Percentiles rank a stretch among this genome's conserved stretches.
phyloP scores from a whole-genome alignment of 2,113 vertebrate species.

The Phyllopteryx taeniolatus region DNA sequence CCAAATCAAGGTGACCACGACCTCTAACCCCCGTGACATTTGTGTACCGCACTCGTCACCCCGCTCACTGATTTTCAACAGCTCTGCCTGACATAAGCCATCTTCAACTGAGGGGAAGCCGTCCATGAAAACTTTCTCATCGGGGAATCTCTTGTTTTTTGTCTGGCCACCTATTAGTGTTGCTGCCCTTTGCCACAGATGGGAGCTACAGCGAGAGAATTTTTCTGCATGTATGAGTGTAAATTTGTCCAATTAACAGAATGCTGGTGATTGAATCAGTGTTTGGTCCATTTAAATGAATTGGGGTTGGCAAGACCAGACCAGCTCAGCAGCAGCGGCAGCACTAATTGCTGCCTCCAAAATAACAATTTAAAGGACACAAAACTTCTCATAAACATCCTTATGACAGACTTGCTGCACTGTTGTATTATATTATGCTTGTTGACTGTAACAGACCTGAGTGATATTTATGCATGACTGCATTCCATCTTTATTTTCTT shows the following conservation, averaged over 20 bases:
- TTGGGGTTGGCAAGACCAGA: neutral
- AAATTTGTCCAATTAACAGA: neutral
- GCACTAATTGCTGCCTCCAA: neutral
- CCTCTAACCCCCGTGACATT: slow-evolving; percentile 46
- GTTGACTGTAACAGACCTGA: neutral
- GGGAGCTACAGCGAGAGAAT: neutral
- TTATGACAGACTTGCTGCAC: neutral
- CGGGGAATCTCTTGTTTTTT: neutral
- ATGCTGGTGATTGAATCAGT: neutral
- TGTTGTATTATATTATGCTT: neutral
- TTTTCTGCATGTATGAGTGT: neutral
- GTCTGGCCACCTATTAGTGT: neutral
- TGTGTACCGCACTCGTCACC: neutral
- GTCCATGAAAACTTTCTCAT: slow-evolving; percentile 21
- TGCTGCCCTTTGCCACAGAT: neutral
- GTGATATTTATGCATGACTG: neutral
- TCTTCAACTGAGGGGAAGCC: slow-evolving; percentile 2
- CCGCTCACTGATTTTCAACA: neutral
- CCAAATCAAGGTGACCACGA: slow-evolving; percentile 30
- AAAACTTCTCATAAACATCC: neutral
- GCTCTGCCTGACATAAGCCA: slow-evolving; percentile 6
- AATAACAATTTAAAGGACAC: neutral
- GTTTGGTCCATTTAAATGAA: neutral
- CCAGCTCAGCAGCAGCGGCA: neutral
- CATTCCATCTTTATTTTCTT: neutral